Conservation (phyloP, 2,888 invertebrate species). For the Synergus itoensis region DNA sequence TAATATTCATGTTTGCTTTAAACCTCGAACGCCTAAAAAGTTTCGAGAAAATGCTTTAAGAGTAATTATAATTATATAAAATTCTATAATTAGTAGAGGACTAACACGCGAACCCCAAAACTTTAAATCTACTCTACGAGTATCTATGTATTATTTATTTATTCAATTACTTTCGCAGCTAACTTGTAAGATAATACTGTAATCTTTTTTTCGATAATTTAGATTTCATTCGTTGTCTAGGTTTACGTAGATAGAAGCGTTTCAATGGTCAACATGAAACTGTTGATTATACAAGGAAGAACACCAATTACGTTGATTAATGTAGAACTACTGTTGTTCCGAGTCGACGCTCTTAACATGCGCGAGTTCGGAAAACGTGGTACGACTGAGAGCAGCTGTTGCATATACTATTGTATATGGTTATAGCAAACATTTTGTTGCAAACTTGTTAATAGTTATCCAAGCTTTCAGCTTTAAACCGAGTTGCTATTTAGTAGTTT, state of each 20-base stretch:
- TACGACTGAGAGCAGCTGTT: constrained; percentile 76
- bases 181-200: constrained; percentile 27
- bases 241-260: constrained; percentile 72
- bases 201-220: constrained; percentile 14
- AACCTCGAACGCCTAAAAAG: constrained; percentile 35
- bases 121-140: constrained; percentile 53
- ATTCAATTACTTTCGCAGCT: constrained; percentile 31
- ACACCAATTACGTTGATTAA: constrained; percentile 78
- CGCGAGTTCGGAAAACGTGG: constrained; percentile 64
- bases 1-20: constrained; percentile 59
- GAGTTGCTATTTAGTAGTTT: constrained; percentile 59
- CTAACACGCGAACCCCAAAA: constrained; percentile 53
- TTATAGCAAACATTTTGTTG: constrained; percentile 66
- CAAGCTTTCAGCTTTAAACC: constrained; percentile 70
- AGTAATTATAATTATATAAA: constrained; percentile 58
- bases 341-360: constrained; percentile 57
- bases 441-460: constrained; percentile 69
- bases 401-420: constrained; percentile 77
- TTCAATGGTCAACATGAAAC: constrained; percentile 73
- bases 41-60: constrained; percentile 57
- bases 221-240: constrained; percentile 64
- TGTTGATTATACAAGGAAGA: constrained; percentile 76
- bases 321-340: constrained; percentile 62
- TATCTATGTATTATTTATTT: constrained; percentile 47
- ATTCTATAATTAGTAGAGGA: constrained; percentile 57